These are phyloP conservation scores for Buathra laborator DNA, from an alignment of 2,888 invertebrate species.

Conservation along the genomic window DNA sequence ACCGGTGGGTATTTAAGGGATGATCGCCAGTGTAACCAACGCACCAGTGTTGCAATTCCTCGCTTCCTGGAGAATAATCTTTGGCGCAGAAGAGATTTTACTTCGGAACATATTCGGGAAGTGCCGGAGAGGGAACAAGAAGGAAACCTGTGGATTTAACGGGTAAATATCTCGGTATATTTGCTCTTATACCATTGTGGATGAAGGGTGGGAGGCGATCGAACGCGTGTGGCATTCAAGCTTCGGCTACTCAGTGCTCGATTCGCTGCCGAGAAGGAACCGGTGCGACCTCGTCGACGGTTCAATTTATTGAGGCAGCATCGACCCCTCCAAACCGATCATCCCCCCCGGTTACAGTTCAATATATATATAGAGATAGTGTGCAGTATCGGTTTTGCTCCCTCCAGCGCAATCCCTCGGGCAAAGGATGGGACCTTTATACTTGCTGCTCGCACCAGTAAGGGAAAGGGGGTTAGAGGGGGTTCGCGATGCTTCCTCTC, in stretches of 20 bases:
- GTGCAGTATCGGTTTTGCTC: slow-evolving; percentile 38
- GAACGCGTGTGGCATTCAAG: slow-evolving; percentile 48
- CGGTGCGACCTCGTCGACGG: slow-evolving; percentile 24
- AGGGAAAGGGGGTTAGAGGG: not conserved
- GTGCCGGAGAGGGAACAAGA: not conserved
- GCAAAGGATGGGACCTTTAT: not conserved
- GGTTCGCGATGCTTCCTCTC: slow-evolving; percentile 37
- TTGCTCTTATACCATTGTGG: slow-evolving; percentile 65
- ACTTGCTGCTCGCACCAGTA: not conserved
- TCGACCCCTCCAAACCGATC: not conserved
- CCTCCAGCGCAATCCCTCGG: not conserved
- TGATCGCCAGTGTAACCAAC: slow-evolving; percentile 20
- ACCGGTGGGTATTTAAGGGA: slow-evolving; percentile 38
- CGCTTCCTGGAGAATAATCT: not conserved
- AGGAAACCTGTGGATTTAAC: slow-evolving; percentile 20
- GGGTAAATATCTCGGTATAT: slow-evolving; percentile 68
- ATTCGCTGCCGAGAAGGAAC: slow-evolving; percentile 5
- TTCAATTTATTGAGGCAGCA: slow-evolving; percentile 55
- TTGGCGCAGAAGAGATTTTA: not conserved
- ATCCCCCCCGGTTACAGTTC: not conserved
- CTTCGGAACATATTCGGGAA: not conserved
- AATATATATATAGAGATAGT: not conserved
- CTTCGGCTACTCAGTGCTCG: not conserved
- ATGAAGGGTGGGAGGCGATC: slow-evolving; percentile 33
- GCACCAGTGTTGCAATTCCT: slow-evolving; percentile 6